Conservation (phyloP, 2,797 vertebrate genomes). For the Pterois miles region DNA sequence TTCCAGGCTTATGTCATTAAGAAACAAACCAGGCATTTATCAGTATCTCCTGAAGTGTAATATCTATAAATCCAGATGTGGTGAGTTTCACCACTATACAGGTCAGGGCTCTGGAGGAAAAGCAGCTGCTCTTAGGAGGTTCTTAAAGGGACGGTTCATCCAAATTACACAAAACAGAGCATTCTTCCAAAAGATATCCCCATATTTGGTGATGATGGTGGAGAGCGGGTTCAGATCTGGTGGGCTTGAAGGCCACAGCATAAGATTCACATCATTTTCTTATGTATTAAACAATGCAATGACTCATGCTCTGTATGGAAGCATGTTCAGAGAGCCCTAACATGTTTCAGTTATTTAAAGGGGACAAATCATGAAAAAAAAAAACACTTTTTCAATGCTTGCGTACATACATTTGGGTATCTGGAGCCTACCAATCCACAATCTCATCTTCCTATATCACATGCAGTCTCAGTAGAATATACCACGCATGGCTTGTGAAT, state of each 20-base stretch:
- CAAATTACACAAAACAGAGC: background rate
- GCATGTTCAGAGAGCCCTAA: background rate
- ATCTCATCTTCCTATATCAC: too few relatives aligned
- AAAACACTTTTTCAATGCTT: too few relatives aligned
- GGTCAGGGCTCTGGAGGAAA: background rate
- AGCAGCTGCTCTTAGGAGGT: slow-evolving; percentile 16
- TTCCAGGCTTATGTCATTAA: background rate
- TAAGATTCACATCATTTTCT: background rate
- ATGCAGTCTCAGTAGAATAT: too few relatives aligned
- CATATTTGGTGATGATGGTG: background rate
- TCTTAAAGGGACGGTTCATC: slow-evolving; percentile 3
- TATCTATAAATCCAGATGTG: slow-evolving; percentile 2
- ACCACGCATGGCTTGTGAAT: too few relatives aligned
- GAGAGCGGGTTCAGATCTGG: background rate
- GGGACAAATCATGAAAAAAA: too few relatives aligned
- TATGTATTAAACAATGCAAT: background rate
- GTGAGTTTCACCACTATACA: background rate
- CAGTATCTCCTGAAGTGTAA: background rate
- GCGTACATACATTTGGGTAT: too few relatives aligned
- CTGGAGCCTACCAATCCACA: too few relatives aligned
- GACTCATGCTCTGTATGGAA: background rate
- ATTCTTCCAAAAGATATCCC: background rate
- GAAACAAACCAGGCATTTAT: background rate
- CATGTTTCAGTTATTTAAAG: background rate
- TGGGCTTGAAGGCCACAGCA: background rate